phyloP scores from a whole-genome alignment of 2,888 invertebrate species.

The Drosophila borealis region DNA sequence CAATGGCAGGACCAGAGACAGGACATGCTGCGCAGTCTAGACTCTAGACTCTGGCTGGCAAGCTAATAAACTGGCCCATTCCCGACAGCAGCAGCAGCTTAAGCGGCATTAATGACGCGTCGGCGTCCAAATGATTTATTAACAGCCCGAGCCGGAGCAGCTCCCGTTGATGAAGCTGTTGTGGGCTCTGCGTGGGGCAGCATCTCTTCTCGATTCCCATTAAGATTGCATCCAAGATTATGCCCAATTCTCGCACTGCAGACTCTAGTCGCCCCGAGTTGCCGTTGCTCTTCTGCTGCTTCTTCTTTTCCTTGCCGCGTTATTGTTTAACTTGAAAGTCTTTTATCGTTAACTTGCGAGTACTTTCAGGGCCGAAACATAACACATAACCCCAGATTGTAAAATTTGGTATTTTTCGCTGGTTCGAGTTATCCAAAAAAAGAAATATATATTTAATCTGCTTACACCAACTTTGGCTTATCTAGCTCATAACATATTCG shows the following conservation, averaged over 20 bases:
- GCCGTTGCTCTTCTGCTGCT: no score
- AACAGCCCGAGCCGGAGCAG: constrained; percentile 43
- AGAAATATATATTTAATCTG: no score
- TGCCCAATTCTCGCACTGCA: not conserved
- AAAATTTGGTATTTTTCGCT: no score
- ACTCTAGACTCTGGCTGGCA: constrained; percentile 50
- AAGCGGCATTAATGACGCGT: constrained; percentile 66
- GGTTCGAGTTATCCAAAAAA: no score
- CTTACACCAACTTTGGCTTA: no score
- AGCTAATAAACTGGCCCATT: constrained; percentile 68
- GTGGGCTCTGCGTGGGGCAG: not conserved
- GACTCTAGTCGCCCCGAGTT: no score
- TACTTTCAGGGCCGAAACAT: no score
- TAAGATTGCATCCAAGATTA: constrained; percentile 45
- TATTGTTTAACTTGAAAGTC: no score
- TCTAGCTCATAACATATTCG: no score
- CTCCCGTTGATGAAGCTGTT: constrained; percentile 21
- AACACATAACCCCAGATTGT: no score
- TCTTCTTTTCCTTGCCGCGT: no score
- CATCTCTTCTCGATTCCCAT: constrained; percentile 39
- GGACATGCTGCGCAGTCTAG: constrained; percentile 20
- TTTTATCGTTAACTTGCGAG: no score
- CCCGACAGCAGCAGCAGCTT: constrained; percentile 68
- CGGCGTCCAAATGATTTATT: constrained; percentile 64
- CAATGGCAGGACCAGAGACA: constrained; percentile 9